Base-by-base conservation (phyloP, 2,888 invertebrate species). In the Yponomeuta cagnagella region DNA sequence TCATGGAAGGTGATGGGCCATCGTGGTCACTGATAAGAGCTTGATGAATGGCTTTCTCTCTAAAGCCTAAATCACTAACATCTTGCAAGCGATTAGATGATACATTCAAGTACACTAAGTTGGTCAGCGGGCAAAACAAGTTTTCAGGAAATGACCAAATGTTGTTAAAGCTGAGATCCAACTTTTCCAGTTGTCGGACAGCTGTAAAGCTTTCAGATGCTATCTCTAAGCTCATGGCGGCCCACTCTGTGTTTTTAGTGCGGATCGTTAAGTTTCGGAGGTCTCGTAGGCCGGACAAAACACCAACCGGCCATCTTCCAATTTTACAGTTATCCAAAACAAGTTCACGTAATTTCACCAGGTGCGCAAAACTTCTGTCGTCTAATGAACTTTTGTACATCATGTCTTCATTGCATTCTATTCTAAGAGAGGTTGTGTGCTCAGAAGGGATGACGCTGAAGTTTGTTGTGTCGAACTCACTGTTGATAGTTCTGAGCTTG, bases 11-110 rank as follows among this genome's bases (percentile, higher is more conserved):
- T 73, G 80, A 78, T 73, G 90, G 85, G 72, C 82, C 86, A 73
- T 94, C 94, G 75, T 93, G 93, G 72, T 94, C 93, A 85, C 94
- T 95, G 78, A 95, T 94, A 74, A 95, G 81, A 73, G 95, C 94
- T 88, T 94, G 94, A 74, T 95, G 94, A 77, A 93, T 91, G 72
- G 92, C 93, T 80, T 94, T 94, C 82, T 97, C 97, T 80, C 96
- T 93, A 83, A 97, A 97, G 63, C 97, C 96, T 77, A 98, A 93
- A 85, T 97, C 97, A 81, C 95, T 95, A 67, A 98, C 95, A 82
- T 98, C 97, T 90, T 97, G 97, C 74, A 98, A 91, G 75, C 96
- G 94, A 87, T 98, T 98, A 78, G 95, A 95, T 74, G 97, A 97
- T 77, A 98, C 95, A 84, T 98, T 98, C 76, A 98, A 90, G 74